Percentiles rank a stretch among this genome's conserved stretches.
These are phyloP conservation scores for Thunnus albacares DNA, from an alignment of 2,797 vertebrate species.

Conservation along the genomic window DNA sequence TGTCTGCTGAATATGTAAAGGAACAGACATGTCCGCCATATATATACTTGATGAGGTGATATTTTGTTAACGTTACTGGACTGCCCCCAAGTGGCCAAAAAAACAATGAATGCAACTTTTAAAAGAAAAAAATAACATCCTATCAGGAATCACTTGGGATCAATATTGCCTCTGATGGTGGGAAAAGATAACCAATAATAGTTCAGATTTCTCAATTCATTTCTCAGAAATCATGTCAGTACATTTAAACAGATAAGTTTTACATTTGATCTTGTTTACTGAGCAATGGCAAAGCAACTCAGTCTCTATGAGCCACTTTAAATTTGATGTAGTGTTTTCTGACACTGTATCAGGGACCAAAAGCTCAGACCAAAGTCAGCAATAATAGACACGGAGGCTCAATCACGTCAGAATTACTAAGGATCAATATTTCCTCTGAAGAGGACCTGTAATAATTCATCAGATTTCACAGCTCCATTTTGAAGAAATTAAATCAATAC, in stretches of 20 bases:
- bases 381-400: background rate
- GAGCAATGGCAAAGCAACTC: background rate
- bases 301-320: background rate
- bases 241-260: background rate
- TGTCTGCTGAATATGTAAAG: background rate
- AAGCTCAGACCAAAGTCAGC: background rate
- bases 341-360: background rate
- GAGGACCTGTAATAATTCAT: background rate
- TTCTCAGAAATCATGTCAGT: background rate
- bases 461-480: background rate
- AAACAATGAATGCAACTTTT: background rate
- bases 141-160: background rate
- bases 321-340: background rate
- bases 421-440: background rate
- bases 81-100: slow-evolving; percentile 14
- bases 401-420: background rate
- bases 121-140: background rate
- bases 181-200: too few species aligned
- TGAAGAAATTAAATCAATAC: background rate
- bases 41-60: too few species aligned
- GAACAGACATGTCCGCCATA: too few species aligned
- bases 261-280: background rate
- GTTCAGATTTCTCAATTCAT: too few species aligned
- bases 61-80: background rate
- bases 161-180: background rate